Conservation (phyloP, 2,797 vertebrate genomes). For the Enteromius mattozi region DNA sequence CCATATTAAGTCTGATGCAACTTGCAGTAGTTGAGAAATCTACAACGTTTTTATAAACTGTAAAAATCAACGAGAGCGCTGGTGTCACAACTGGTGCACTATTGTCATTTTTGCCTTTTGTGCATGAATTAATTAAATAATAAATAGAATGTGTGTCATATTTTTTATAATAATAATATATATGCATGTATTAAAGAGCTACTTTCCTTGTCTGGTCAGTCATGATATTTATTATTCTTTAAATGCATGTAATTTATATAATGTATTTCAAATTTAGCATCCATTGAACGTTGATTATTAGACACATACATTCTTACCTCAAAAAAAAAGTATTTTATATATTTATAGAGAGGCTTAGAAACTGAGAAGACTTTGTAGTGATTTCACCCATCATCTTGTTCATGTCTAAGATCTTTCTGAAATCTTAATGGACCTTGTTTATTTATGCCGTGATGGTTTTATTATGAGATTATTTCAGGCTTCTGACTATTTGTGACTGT, state of each 20-base stretch:
- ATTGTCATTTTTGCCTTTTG: not conserved
- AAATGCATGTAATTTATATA: not conserved
- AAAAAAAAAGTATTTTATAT: not conserved
- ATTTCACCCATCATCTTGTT: not conserved
- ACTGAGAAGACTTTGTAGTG: not conserved
- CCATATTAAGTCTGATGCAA: not conserved
- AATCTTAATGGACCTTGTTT: constrained; percentile 16
- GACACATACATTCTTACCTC: not conserved
- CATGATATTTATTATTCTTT: not conserved
- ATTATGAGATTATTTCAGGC: constrained; percentile 1
- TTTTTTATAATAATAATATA: not conserved
- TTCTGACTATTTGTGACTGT: not conserved
- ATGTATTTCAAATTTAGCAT: not conserved
- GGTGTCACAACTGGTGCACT: not conserved
- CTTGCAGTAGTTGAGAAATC: not conserved
- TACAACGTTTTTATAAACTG: not conserved
- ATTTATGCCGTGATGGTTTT: not conserved
- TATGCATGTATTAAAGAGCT: not conserved
- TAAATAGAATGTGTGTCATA: not conserved
- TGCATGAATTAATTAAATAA: not conserved
- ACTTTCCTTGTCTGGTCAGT: not conserved
- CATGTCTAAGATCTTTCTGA: not conserved
- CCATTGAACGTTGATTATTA: not conserved
- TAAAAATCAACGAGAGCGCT: not conserved
- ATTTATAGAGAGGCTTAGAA: not conserved